These are phyloP conservation scores for Erpornis zantholeuca DNA, from an alignment of 2,113 vertebrate species.

Conservation along the genomic window DNA sequence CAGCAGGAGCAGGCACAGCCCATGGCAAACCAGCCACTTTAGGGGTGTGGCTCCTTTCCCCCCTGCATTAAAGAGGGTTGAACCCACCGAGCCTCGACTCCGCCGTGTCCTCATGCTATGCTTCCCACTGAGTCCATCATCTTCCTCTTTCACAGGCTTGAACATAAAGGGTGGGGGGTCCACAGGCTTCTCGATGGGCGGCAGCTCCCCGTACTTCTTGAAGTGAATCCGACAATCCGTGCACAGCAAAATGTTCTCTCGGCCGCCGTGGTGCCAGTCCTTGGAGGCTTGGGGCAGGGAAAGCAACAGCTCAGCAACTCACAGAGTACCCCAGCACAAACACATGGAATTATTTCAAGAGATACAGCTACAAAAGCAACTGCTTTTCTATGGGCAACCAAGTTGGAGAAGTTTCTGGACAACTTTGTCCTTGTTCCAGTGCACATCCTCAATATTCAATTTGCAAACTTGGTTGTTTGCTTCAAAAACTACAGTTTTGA, in stretches of 20 bases:
- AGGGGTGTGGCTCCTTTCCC: too few species aligned
- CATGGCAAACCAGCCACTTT: not conserved
- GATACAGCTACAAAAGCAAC: not conserved
- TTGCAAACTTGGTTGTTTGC: not conserved
- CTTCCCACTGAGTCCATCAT: constrained; percentile 96
- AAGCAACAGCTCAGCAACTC: not conserved
- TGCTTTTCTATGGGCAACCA: not conserved
- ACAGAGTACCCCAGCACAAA: not conserved
- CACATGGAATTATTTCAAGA: accelerated
- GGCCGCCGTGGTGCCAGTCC: constrained; percentile 99
- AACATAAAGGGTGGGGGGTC: constrained; percentile 99
- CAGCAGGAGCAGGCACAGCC: not conserved
- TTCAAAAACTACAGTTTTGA: not conserved
- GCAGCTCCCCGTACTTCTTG: constrained; percentile 99
- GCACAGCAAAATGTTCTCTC: constrained; percentile 96
- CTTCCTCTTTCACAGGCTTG: constrained; percentile 99
- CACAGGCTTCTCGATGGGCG: constrained; percentile 97
- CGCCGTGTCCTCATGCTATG: constrained; percentile 99
- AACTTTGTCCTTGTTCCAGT: not conserved
- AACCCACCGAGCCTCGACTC: constrained; percentile 92
- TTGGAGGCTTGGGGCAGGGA: constrained; percentile 84
- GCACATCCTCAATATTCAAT: not conserved
- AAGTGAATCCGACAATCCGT: constrained; percentile 98
- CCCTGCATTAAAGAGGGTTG: not conserved
- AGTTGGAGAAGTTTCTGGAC: not conserved